These are phyloP conservation scores for Lagenorhynchus albirostris DNA, from an alignment of 2,113 vertebrate species.

Conservation along the genomic window DNA sequence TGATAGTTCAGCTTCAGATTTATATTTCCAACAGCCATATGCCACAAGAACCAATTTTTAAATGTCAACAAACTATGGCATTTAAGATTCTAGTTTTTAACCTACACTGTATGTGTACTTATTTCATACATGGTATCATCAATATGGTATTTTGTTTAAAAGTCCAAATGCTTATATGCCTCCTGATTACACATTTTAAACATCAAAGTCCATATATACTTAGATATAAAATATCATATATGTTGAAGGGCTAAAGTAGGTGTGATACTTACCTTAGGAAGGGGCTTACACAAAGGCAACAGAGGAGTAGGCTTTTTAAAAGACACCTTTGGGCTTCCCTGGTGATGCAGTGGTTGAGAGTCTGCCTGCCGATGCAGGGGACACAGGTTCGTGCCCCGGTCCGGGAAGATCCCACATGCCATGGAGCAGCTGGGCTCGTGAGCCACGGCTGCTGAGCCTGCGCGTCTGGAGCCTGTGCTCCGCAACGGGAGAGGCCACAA, in stretches of 20 bases:
- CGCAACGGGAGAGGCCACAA: too few species aligned
- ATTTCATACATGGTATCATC: background rate
- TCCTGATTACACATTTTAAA: background rate
- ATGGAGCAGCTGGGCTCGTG: too few species aligned
- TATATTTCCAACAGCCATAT: background rate
- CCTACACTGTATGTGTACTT: background rate
- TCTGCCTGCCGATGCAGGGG: too few species aligned
- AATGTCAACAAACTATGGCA: background rate
- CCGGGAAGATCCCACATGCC: too few species aligned
- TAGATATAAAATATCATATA: background rate
- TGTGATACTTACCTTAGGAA: background rate
- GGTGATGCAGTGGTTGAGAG: too few species aligned
- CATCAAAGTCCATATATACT: background rate
- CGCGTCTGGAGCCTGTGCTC: too few species aligned
- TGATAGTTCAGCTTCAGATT: background rate
- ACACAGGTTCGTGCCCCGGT: too few species aligned
- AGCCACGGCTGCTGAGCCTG: too few species aligned
- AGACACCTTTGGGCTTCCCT: too few species aligned
- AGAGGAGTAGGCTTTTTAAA: background rate
- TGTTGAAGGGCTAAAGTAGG: background rate
- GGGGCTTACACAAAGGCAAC: background rate
- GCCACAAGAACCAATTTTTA: background rate
- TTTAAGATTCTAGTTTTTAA: background rate
- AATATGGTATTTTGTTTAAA: background rate
- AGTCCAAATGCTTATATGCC: background rate